These are phyloP conservation scores for Oncopeltus fasciatus DNA, from an alignment of 1,140 invertebrate genomes.

Conservation along the genomic window DNA sequence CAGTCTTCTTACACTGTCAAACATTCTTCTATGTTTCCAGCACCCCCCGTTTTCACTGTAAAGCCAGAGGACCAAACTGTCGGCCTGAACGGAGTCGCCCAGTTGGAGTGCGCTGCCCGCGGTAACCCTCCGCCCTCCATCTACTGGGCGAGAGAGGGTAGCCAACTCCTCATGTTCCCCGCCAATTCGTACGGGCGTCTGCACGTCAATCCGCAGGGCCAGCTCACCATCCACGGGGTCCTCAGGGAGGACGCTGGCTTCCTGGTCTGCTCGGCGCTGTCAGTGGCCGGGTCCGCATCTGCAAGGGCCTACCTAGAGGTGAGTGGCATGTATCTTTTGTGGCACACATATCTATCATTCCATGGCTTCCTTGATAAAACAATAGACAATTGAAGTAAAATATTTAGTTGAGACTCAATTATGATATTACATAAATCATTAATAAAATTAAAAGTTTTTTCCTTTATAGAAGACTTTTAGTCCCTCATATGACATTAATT, in stretches of 20 bases:
- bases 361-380: too few species aligned
- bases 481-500: too few species aligned
- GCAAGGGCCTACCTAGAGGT: slow-evolving; percentile 64
- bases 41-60: slow-evolving; percentile 60
- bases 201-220: slow-evolving; percentile 57
- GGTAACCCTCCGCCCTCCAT: slow-evolving; percentile 76
- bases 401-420: too few species aligned
- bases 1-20: too few species aligned
- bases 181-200: slow-evolving; percentile 61
- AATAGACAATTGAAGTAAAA: too few species aligned
- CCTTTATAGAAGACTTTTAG: too few species aligned
- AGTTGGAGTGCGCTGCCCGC: slow-evolving; percentile 64
- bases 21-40: too few species aligned
- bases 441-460: too few species aligned
- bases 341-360: too few species aligned
- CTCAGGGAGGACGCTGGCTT: slow-evolving; percentile 69
- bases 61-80: slow-evolving; percentile 63
- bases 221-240: slow-evolving; percentile 56
- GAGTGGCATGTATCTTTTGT: too few species aligned
- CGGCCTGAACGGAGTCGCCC: slow-evolving; percentile 56
- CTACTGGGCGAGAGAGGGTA: slow-evolving; percentile 76
- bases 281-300: slow-evolving; percentile 66
- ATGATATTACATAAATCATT: too few species aligned
- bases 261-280: slow-evolving; percentile 76
- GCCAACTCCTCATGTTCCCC: slow-evolving; percentile 71